Percentiles rank a stretch among this genome's conserved stretches.
Evolutionary conservation across 2,113 vertebrate genomes (phyloP).

Genomic region (Micronycteris hirsuta): DNA sequence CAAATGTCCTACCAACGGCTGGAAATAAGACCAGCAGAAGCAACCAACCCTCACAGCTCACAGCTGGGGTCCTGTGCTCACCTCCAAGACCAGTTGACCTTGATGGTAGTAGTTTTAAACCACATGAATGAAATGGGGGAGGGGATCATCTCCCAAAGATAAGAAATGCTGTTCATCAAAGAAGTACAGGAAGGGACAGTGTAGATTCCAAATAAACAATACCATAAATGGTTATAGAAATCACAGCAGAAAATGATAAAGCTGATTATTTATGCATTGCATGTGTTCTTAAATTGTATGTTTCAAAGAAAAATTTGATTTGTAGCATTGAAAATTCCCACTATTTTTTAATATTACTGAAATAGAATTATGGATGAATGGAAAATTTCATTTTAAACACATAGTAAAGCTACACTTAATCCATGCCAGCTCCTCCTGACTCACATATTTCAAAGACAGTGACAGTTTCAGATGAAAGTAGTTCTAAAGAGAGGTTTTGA

Average conservation of each 20-base stretch:
- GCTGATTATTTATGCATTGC: neutral
- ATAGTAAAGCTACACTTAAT: neutral
- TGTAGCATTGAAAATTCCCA: neutral
- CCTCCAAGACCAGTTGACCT: neutral
- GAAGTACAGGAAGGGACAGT: neutral
- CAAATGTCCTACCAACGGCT: neutral
- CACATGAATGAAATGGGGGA: neutral
- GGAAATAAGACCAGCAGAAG: neutral
- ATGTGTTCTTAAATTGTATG: neutral
- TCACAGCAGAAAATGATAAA: neutral
- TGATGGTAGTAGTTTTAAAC: neutral
- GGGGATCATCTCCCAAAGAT: neutral
- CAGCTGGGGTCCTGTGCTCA: neutral
- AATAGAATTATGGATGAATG: neutral
- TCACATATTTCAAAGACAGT: neutral
- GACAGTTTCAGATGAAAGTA: neutral
- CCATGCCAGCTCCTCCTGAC: neutral
- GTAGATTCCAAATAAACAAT: neutral
- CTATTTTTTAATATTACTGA: neutral
- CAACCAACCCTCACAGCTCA: neutral
- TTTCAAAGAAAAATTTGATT: slow-evolving; percentile 14
- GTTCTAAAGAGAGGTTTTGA: neutral
- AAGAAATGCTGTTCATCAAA: neutral
- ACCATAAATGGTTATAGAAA: neutral
- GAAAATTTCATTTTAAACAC: neutral